phyloP scores from a whole-genome alignment of 2,797 vertebrate genomes.

The Notoglanidium macrostoma region DNA sequence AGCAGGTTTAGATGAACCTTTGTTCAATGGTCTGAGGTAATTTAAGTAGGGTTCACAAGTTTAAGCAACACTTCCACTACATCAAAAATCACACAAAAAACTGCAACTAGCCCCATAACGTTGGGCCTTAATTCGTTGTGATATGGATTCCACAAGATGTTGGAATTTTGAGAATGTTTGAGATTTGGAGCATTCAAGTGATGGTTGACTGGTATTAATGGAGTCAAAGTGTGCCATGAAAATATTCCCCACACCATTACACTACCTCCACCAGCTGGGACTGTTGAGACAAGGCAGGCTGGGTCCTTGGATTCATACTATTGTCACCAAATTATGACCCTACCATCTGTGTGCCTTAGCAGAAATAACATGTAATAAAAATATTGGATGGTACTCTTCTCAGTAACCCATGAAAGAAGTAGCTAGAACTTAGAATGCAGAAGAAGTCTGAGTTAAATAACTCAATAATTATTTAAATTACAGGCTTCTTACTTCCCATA shows the following conservation, averaged over 20 bases:
- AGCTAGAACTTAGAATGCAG: neutral
- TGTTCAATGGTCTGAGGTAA: neutral
- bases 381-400: neutral
- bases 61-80: neutral
- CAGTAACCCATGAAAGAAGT: neutral
- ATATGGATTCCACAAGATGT: too few species aligned
- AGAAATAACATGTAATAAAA: neutral
- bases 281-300: too few species aligned
- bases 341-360: too few species aligned
- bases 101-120: neutral
- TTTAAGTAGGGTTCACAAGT: neutral
- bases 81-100: neutral
- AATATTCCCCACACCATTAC: too few species aligned
- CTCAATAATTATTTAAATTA: neutral
- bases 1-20: neutral
- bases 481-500: neutral
- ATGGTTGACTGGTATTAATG: too few species aligned
- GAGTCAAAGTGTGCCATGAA: too few species aligned
- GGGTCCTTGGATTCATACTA: too few species aligned
- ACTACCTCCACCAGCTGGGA: too few species aligned
- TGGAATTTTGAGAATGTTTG: too few species aligned
- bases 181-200: too few species aligned
- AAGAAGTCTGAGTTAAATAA: neutral
- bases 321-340: too few species aligned
- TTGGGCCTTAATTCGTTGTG: neutral